These are phyloP conservation scores for Cardinalis cardinalis DNA, from an alignment of 2,113 vertebrate species.

Conservation along the genomic window DNA sequence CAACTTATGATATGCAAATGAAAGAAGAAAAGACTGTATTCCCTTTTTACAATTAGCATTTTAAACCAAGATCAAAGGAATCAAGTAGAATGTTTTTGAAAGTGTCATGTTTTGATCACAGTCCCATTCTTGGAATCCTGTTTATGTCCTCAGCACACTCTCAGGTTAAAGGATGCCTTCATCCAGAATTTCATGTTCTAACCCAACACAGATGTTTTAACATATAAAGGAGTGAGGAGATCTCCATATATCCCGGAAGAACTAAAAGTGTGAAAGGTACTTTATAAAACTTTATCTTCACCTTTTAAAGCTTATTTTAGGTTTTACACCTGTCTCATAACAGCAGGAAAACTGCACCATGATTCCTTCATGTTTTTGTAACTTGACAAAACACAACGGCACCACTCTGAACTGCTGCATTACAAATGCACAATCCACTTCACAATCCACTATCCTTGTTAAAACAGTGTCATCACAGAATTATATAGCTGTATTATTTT, in stretches of 20 bases:
- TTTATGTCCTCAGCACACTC: background rate
- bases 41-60: slow-evolving; percentile 19
- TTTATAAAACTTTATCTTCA: slow-evolving; percentile 47
- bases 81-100: background rate
- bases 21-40: background rate
- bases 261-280: slow-evolving; percentile 10
- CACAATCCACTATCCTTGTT: background rate
- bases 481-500: slow-evolving; percentile 10
- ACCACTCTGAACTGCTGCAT: background rate
- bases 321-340: slow-evolving; percentile 34
- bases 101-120: background rate
- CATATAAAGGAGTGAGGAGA: background rate
- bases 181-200: background rate
- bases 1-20: slow-evolving; percentile 31
- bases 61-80: slow-evolving; percentile 42
- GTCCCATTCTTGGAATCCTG: background rate
- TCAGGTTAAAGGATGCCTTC: background rate
- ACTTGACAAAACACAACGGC: background rate
- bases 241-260: background rate
- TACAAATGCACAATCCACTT: background rate
- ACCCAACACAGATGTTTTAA: slow-evolving; percentile 30
- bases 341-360: background rate
- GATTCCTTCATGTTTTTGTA: background rate
- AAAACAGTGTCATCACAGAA: background rate
- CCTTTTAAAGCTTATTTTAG: slow-evolving; percentile 36